Evolutionary conservation across 2,888 invertebrate species (phyloP), one percentile per base, ranked within the genome.

Genomic region (Opisthograptis luteolata): DNA sequence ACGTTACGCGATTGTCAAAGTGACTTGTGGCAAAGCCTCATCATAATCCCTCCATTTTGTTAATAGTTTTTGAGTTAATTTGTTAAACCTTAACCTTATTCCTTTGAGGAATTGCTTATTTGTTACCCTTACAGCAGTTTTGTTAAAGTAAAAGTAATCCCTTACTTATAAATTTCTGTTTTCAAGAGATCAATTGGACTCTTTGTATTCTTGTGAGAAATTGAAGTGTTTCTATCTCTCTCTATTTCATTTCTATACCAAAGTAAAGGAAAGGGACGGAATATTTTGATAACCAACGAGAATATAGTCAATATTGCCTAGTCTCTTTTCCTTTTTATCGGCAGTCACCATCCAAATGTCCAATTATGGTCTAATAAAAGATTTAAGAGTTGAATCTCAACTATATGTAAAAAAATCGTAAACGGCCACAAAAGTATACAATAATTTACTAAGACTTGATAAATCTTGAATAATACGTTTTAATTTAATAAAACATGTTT

Each of bases 391-490:
- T 28, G 22, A 41, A 40, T 40, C 15, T 24, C 22, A 15, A 36
- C 40, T 40, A 35, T 22, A 28, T n/a, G 25, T 44, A 40, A 35
- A 41, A 32, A 43, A 19, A 64, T 13, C 55, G 57, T 55, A 57
- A 58, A 70, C 61, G 67, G 64, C 66, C 64, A 64, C 55, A 35
- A 58, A 66, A 27, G 64, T 70, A 70, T 67, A 69, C 68, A 72
- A 61, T 62, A 62, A 66, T 55, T 20, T 61, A 49, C 49, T 42
- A 58, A 60, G 52, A 57, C 50, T 54, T 36, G n/a, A n/a, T n/a
- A n/a, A n/a, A 34, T 32, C 28, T 47, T 35, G 28, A 50, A 49
- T 31, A 44, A n/a, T n/a, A n/a, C n/a, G n/a, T n/a, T n/a, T 50
- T 31, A 49, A 49, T 32, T 20, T 39, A 35, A 35, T 45, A 41